Percentiles rank a stretch among this genome's conserved stretches.
These are phyloP conservation scores for Polydesmus complanatus DNA, from an alignment of 2,888 invertebrate genomes.

Conservation along the genomic window DNA sequence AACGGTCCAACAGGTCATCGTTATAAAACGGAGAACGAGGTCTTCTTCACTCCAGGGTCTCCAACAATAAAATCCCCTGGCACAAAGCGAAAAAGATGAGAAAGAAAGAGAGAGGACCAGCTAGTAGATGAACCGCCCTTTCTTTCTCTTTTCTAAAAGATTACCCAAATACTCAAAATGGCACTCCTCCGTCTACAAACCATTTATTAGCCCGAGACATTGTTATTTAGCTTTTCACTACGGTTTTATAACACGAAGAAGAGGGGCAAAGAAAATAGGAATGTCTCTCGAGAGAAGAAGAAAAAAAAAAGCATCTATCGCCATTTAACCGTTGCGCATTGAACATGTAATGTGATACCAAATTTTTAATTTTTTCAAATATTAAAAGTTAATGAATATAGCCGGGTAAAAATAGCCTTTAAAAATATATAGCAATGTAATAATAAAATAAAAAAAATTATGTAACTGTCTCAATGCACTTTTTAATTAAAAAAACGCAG, in stretches of 20 bases:
- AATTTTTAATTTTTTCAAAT: too few species aligned
- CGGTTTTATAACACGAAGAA: too few species aligned
- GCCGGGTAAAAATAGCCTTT: too few species aligned
- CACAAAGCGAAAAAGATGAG: not conserved
- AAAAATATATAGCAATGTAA: too few species aligned
- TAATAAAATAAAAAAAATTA: too few species aligned
- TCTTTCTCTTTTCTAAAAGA: not conserved
- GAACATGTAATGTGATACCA: too few species aligned
- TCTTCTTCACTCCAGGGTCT: too few species aligned
- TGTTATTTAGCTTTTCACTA: not conserved
- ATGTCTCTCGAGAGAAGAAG: not conserved
- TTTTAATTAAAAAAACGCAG: too few species aligned
- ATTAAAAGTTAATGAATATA: too few species aligned
- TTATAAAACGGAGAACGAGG: not conserved
- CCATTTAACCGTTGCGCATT: too few species aligned
- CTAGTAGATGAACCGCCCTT: not conserved
- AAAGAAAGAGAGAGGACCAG: not conserved
- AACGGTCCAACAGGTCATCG: not conserved
- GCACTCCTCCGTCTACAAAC: not conserved
- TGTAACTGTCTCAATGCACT: too few species aligned
- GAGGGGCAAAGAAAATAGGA: not conserved
- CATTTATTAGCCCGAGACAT: not conserved
- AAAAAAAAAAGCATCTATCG: not conserved
- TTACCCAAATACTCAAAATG: not conserved
- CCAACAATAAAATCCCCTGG: too few species aligned